A percentile compares a stretch with the other conserved stretches of the same genome.
Evolutionary conservation across 2,888 invertebrate genomes (phyloP).

Genomic region (Thymelicus sylvestris): DNA sequence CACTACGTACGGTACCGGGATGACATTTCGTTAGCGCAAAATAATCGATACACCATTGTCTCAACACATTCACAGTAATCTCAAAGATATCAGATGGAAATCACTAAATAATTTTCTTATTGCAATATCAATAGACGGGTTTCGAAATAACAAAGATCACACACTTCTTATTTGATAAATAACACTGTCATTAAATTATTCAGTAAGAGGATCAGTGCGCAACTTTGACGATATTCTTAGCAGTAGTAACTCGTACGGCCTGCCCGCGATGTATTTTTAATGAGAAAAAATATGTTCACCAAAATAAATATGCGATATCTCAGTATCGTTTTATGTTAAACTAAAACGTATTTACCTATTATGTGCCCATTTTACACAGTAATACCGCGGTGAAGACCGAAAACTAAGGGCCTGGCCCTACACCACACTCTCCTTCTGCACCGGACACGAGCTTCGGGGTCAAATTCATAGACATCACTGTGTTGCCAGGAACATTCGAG

Average conservation of each 20-base stretch:
- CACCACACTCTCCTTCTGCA: slow-evolving; percentile 80
- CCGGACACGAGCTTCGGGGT: slow-evolving; percentile 84
- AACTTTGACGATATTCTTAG: slow-evolving; percentile 82
- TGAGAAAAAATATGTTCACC: slow-evolving; percentile 46
- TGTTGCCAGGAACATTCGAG: slow-evolving; percentile 63
- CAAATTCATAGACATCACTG: slow-evolving; percentile 82
- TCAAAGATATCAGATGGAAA: slow-evolving; percentile 55
- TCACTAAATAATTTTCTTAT: slow-evolving; percentile 50
- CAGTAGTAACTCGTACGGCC: slow-evolving; percentile 66
- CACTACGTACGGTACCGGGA: slow-evolving; percentile 81
- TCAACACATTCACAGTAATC: slow-evolving; percentile 79
- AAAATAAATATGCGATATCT: slow-evolving; percentile 38
- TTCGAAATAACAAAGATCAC: slow-evolving; percentile 36
- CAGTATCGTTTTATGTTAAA: slow-evolving; percentile 44
- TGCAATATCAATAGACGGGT: slow-evolving; percentile 40
- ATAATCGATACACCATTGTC: slow-evolving; percentile 85
- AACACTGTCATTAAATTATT: slow-evolving; percentile 70
- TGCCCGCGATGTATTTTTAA: slow-evolving; percentile 69
- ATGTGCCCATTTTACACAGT: slow-evolving; percentile 83
- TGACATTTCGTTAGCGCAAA: slow-evolving; percentile 84
- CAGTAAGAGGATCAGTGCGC: slow-evolving; percentile 73
- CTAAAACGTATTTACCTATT: slow-evolving; percentile 78
- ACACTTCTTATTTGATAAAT: slow-evolving; percentile 47
- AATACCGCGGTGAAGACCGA: slow-evolving; percentile 76
- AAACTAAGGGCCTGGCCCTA: slow-evolving; percentile 82